phyloP scores from a whole-genome alignment of 2,797 vertebrate species.

The Microtus obscurus region DNA sequence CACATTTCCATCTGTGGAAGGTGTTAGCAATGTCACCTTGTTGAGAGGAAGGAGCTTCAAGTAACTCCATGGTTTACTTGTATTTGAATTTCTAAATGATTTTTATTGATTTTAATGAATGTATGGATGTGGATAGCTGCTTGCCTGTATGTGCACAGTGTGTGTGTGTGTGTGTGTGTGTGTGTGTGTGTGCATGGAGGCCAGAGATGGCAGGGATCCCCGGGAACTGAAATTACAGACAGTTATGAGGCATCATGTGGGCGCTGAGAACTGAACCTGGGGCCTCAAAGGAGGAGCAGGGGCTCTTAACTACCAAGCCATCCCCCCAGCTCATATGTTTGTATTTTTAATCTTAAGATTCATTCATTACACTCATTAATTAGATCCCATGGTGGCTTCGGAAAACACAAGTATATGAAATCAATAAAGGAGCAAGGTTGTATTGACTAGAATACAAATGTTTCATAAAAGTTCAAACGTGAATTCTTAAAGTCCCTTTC shows the following conservation, averaged over 20 bases:
- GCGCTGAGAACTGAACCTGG: neutral
- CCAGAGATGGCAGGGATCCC: neutral
- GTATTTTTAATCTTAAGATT: slow-evolving; percentile 5
- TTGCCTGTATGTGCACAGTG: neutral
- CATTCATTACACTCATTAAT: neutral
- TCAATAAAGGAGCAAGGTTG: neutral
- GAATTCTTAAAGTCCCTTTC: neutral
- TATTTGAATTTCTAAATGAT: neutral
- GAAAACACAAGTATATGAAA: neutral
- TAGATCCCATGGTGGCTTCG: neutral
- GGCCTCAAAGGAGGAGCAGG: neutral
- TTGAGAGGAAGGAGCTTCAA: neutral
- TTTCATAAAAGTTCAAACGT: neutral
- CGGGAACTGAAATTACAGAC: neutral
- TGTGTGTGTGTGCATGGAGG: neutral
- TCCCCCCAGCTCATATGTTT: neutral
- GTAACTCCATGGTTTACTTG: neutral
- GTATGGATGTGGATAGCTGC: neutral
- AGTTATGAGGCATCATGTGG: neutral
- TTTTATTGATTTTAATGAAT: neutral
- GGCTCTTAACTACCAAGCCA: neutral
- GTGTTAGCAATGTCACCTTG: neutral
- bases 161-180: neutral
- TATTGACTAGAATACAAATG: neutral
- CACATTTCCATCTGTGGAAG: neutral